Conservation (phyloP, 1,140 invertebrate species). For the Sarcophaga peregrina region DNA sequence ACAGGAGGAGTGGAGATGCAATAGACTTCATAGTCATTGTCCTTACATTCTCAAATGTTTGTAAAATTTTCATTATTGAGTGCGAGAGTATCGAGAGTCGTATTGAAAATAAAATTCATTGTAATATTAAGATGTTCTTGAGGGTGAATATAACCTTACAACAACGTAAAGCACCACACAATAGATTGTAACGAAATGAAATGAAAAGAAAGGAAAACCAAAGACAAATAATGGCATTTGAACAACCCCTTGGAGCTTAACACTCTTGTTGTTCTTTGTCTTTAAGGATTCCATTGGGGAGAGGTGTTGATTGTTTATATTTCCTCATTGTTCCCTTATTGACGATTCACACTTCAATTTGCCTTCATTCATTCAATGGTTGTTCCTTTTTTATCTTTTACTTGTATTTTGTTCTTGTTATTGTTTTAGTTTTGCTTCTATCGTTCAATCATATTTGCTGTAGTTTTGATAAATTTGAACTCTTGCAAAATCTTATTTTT, state of each 20-base stretch:
- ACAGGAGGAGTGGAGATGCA: background rate
- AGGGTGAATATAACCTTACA: slow-evolving; percentile 19
- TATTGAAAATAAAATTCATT: background rate
- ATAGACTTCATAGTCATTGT: background rate
- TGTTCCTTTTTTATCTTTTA: slow-evolving; percentile 31
- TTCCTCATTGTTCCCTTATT: slow-evolving; percentile 52
- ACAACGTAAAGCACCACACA: background rate
- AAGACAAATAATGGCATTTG: background rate
- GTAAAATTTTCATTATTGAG: slow-evolving; percentile 40
- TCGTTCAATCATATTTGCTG: background rate
- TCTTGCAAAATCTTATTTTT: background rate
- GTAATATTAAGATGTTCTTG: slow-evolving; percentile 16
- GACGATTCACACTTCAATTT: slow-evolving; percentile 64
- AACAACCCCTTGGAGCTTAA: slow-evolving; percentile 4
- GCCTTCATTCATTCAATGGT: slow-evolving; percentile 30
- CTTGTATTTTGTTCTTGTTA: slow-evolving; percentile 45
- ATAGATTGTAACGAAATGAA: too few relatives aligned
- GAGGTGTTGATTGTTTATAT: slow-evolving; percentile 40
- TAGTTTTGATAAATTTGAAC: background rate
- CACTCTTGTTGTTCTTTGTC: background rate
- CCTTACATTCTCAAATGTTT: slow-evolving; percentile 29
- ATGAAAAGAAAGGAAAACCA: background rate
- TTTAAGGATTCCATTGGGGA: slow-evolving; percentile 5
- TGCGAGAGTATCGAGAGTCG: background rate
- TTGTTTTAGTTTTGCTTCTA: slow-evolving; percentile 50